phyloP scores from a whole-genome alignment of 2,888 invertebrate genomes.

The Lymantria dispar region DNA sequence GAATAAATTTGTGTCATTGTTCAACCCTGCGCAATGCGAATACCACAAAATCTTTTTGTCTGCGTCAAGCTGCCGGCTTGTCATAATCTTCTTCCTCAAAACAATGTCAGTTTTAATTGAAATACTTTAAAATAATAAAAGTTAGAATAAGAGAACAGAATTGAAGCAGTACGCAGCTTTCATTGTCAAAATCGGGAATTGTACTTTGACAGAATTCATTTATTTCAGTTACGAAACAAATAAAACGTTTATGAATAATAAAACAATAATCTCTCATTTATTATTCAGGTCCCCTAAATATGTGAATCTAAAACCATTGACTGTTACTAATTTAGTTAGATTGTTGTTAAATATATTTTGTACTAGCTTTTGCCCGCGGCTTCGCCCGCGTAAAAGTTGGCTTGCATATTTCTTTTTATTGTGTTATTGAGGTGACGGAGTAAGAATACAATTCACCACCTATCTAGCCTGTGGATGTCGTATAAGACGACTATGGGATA shows the following conservation, averaged over 20 bases:
- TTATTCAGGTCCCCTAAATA: constrained; percentile 20
- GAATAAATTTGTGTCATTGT: constrained; percentile 49
- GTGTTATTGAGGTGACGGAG: too few relatives aligned
- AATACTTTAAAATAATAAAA: constrained; percentile 62
- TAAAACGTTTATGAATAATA: constrained; percentile 50
- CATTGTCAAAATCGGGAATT: constrained; percentile 38
- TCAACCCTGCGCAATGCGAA: constrained; percentile 48
- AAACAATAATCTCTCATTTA: constrained; percentile 38
- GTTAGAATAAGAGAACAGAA: constrained; percentile 45
- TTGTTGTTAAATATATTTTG: too few relatives aligned
- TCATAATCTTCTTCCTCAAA: constrained; percentile 61
- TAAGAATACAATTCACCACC: too few relatives aligned
- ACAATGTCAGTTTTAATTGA: constrained; percentile 69
- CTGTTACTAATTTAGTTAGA: too few relatives aligned
- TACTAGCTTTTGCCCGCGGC: too few relatives aligned
- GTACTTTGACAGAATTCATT: constrained; percentile 42
- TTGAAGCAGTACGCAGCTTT: constrained; percentile 42
- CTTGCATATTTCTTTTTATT: too few relatives aligned
- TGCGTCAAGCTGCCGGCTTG: constrained; percentile 54
- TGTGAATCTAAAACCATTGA: too few relatives aligned
- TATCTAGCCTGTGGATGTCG: too few relatives aligned
- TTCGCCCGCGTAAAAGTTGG: too few relatives aligned
- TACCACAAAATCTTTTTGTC: constrained; percentile 60
- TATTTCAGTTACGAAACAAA: constrained; percentile 27
- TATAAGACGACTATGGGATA: too few relatives aligned